Base-by-base conservation (phyloP, 2,888 invertebrate genomes). In the Villa cingulata region DNA sequence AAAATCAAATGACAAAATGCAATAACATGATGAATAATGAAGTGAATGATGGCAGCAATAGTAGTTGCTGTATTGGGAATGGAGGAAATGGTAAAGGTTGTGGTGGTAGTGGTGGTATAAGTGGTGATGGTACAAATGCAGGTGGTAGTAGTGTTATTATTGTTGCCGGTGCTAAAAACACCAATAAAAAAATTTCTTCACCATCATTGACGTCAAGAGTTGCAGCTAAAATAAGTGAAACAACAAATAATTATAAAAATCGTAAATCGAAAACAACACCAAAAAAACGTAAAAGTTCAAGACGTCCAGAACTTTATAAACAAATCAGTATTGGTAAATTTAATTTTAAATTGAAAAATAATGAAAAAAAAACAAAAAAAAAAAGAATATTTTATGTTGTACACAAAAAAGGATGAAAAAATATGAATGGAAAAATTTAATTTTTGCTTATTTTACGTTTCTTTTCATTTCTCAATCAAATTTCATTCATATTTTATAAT, bases 171-270 rank as follows among this genome's bases (percentile, higher is more conserved):
- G n/a, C n/a, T n/a, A 52, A 46, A 14, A 39, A 42, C 4, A 18
- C 39, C n/a, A 51, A 50, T 45, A 50, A n/a, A 47, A 53, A 36
- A 47, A 53, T 41, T 52, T 53, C 49, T 49, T 62, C 63, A 51
- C 62, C 63, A 56, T 63, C 63, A 55, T 58, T 65, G 48, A 63
- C 63, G n/a, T 64, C 64, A 48, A 59, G 65, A 58, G 61, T 65
- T 49, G 65, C 64, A 43, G 65, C 64, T 36, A 64, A 64, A 58
- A 62, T 65, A 43, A 62, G 60, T 45, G 63, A 63, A 51, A 62
- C 61, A 16, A 63, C 62, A 38, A 62, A 60, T 48, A 62, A 61
- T 46, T 63, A 62, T 52, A 61, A 60, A 46, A 62, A 61, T 56
- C 60, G 62, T 15, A 61, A 57, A 47, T 57, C 59, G 23, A 57